phyloP scores from a whole-genome alignment of 2,888 invertebrate species.

The Agriopis aurantiaria region DNA sequence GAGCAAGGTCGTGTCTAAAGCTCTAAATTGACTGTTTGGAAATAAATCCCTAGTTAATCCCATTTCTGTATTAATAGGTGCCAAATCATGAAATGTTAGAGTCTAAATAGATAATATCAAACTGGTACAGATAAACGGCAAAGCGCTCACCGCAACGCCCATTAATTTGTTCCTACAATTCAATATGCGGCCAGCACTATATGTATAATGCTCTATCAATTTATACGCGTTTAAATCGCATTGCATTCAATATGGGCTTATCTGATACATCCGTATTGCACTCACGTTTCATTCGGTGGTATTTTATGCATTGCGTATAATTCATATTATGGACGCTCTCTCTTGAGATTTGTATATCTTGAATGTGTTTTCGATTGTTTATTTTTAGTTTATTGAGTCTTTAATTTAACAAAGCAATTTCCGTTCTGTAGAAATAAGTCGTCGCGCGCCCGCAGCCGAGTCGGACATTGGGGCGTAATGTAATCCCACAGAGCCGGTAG shows the following conservation, averaged over 20 bases:
- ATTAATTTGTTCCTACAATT: conserved; percentile 47
- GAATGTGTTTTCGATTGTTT: conserved; percentile 2
- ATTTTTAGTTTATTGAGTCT: not conserved
- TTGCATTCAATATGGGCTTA: conserved; percentile 38
- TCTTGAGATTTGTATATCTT: not conserved
- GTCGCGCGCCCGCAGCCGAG: not conserved
- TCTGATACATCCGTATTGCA: conserved; percentile 33
- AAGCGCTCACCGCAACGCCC: conserved; percentile 39
- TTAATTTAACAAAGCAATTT: conserved; percentile 11
- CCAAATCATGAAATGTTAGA: not conserved
- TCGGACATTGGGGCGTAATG: conserved; percentile 1
- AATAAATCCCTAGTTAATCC: conserved; percentile 3
- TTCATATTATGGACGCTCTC: conserved; percentile 11
- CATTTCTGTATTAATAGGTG: conserved; percentile 5
- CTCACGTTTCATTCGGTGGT: conserved; percentile 26
- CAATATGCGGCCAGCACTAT: conserved; percentile 43
- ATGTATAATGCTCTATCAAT: conserved; percentile 48
- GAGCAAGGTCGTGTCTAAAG: conserved; percentile 10
- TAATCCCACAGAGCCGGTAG: conserved; percentile 40
- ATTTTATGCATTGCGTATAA: conserved; percentile 22
- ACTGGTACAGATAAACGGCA: conserved; percentile 32
- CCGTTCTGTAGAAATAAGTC: conserved; percentile 5
- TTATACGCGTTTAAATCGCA: conserved; percentile 43
- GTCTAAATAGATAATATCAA: conserved; percentile 27
- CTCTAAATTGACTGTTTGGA: conserved; percentile 1